These are phyloP conservation scores for Teinopalpus imperialis DNA, from an alignment of 2,888 invertebrate species.

Conservation along the genomic window DNA sequence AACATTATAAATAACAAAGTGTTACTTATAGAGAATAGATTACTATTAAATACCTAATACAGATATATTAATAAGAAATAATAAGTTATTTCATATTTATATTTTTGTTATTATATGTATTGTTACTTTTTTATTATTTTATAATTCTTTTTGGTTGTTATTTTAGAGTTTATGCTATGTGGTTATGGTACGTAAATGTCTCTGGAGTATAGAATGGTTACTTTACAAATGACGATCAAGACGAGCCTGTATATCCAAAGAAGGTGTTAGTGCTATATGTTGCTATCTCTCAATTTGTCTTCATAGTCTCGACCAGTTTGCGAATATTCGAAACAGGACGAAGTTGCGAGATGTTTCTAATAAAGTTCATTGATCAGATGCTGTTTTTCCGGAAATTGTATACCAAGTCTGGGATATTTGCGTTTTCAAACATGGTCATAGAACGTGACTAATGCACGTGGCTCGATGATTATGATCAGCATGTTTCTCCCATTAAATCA, in stretches of 20 bases:
- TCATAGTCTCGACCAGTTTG: neutral
- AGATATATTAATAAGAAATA: too few relatives aligned
- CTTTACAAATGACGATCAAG: too few relatives aligned
- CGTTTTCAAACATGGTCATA: constrained; percentile 17
- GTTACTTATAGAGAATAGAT: too few relatives aligned
- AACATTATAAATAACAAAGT: too few relatives aligned
- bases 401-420: constrained; percentile 14
- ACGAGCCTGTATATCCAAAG: neutral
- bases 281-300: neutral
- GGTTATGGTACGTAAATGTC: too few relatives aligned
- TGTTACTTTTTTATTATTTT: too few relatives aligned
- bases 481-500: constrained; percentile 18
- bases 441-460: constrained; percentile 19
- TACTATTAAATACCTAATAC: too few relatives aligned
- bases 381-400: constrained; percentile 19
- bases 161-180: too few relatives aligned
- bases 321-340: constrained; percentile 3
- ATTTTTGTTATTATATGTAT: too few relatives aligned
- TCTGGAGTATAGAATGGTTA: too few relatives aligned
- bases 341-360: constrained; percentile 7
- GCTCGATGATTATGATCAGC: constrained; percentile 17
- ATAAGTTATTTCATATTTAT: too few relatives aligned
- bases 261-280: neutral
- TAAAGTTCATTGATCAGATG: constrained; percentile 19
- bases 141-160: too few relatives aligned